Percentiles rank a stretch among this genome's conserved stretches.
phyloP scores from a whole-genome alignment of 2,797 vertebrate species.

The Rousettus madagascariensis region DNA sequence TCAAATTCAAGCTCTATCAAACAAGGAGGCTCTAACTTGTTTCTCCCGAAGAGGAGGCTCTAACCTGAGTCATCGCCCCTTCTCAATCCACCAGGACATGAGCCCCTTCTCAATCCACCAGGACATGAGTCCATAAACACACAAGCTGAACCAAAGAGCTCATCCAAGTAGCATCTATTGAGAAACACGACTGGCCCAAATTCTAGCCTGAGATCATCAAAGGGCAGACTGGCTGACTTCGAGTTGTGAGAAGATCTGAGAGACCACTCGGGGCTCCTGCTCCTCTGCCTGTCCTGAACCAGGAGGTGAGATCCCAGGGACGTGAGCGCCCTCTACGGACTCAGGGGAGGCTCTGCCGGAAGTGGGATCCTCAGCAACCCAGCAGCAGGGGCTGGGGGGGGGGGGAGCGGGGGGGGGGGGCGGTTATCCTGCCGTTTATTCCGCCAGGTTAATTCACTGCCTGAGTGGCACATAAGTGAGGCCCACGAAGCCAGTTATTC shows the following conservation, averaged over 20 bases:
- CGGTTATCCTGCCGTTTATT: not conserved
- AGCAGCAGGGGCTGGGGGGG: not conserved
- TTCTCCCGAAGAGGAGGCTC: not conserved
- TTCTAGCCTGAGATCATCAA: not conserved
- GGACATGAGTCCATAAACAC: not conserved
- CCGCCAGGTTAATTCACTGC: not conserved
- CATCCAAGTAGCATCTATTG: not conserved
- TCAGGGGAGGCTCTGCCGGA: not conserved
- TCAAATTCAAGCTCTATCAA: not conserved
- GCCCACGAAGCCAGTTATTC: not conserved
- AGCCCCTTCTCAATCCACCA: no score
- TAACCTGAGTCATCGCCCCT: not conserved
- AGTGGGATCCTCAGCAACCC: not conserved
- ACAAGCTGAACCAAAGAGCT: not conserved
- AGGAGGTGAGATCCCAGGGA: conserved; percentile 10
- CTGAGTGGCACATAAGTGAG: not conserved
- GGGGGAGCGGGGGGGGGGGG: no score
- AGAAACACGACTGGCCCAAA: not conserved
- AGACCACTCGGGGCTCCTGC: not conserved
- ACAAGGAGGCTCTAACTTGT: not conserved
- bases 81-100: not conserved
- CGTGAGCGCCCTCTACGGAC: conserved; percentile 80
- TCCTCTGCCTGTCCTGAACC: not conserved
- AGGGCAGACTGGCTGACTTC: not conserved
- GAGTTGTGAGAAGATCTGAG: not conserved